These are phyloP conservation scores for Trididemnum miniatum DNA, from an alignment of 23 tunicate species.

Conservation along the genomic window DNA sequence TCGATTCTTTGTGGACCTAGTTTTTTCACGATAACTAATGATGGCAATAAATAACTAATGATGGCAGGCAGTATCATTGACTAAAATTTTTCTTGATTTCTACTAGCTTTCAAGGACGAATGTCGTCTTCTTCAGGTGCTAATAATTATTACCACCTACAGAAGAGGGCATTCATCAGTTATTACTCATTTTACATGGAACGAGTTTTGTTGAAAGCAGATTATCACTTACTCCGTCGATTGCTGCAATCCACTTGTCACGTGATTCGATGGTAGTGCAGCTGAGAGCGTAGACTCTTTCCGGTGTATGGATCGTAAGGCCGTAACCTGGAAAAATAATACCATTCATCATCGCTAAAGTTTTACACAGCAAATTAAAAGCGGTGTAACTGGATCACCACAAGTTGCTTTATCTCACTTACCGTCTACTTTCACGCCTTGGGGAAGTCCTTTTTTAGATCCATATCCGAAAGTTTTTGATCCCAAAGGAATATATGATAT, in stretches of 20 bases:
- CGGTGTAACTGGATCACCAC: not conserved
- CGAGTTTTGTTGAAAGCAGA: no score
- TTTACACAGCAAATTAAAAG: not conserved
- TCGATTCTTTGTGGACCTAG: no score
- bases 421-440: constrained; percentile 65
- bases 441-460: constrained; percentile 68
- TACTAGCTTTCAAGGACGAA: no score
- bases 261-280: constrained; percentile 34
- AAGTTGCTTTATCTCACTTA: constrained; percentile 11
- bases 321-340: constrained; percentile 50
- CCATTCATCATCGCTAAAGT: no score
- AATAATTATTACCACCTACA: no score
- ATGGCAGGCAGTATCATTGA: no score
- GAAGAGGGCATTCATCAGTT: no score
- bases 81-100: no score
- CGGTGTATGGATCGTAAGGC: constrained; percentile 85
- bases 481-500: constrained; percentile 73
- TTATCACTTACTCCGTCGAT: not conserved
- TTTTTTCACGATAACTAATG: no score
- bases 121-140: no score
- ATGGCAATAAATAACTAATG: no score
- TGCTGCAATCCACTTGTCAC: constrained; percentile 60
- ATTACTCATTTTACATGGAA: no score
- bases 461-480: constrained; percentile 78
- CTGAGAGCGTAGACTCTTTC: constrained; percentile 68